Percentiles rank a stretch among this genome's conserved stretches.
Evolutionary conservation across 1,140 invertebrate species (phyloP).

Genomic region (Diploscapter pachys): DNA sequence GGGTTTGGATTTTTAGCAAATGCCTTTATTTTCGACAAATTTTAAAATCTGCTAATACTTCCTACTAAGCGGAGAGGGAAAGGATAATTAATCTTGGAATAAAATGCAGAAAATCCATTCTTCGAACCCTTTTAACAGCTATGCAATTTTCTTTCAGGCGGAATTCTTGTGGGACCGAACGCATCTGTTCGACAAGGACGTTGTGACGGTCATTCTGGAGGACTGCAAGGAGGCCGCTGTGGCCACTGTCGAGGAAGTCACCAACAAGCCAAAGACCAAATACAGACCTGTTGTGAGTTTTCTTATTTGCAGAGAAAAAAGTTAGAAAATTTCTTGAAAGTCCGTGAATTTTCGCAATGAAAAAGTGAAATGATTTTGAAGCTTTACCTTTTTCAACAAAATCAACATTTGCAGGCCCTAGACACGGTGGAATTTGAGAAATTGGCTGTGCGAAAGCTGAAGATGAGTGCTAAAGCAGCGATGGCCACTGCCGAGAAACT

Average conservation of each 20-base stretch:
- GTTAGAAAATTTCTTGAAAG: too few relatives aligned
- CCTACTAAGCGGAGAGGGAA: too few relatives aligned
- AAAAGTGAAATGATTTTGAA: too few relatives aligned
- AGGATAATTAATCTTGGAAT: too few relatives aligned
- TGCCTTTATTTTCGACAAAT: too few relatives aligned
- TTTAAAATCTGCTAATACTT: too few relatives aligned
- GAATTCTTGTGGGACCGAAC: conserved; percentile 86
- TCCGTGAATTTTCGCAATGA: too few relatives aligned
- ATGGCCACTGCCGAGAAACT: conserved; percentile 63
- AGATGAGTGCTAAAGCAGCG: conserved; percentile 86
- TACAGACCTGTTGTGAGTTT: conserved; percentile 73
- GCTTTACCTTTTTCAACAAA: too few relatives aligned
- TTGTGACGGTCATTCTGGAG: conserved; percentile 69
- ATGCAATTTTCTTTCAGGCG: not conserved
- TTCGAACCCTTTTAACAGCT: too few relatives aligned
- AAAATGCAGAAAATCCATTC: too few relatives aligned
- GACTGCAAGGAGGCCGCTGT: conserved; percentile 67
- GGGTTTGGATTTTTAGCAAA: too few relatives aligned
- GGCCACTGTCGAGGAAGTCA: conserved; percentile 78
- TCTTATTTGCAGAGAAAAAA: too few relatives aligned
- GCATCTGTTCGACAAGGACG: conserved; percentile 80
- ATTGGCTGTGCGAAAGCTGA: conserved; percentile 81
- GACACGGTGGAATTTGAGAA: conserved; percentile 86
- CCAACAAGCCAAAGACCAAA: conserved; percentile 85
- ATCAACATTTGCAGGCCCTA: not conserved